Conservation (phyloP, 2,888 invertebrate species). For the Pristionchus fissidentatus region DNA sequence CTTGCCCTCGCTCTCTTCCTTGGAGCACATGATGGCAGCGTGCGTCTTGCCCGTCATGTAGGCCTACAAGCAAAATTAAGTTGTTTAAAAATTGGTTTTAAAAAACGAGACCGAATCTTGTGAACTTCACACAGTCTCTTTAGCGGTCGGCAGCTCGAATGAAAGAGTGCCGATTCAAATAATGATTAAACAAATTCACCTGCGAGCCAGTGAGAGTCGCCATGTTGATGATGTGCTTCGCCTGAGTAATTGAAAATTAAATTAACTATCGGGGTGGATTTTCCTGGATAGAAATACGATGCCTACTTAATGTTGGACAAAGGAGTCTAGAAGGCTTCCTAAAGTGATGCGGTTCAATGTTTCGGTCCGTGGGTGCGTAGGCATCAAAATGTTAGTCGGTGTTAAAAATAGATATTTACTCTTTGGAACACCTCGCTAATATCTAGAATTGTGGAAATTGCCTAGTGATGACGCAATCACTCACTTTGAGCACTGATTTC, state of each 20-base stretch:
- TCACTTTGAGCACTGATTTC: conserved; percentile 49
- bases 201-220: conserved; percentile 91
- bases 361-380: not conserved
- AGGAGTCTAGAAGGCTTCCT: too few species aligned
- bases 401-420: not conserved
- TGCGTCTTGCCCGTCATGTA: conserved; percentile 91
- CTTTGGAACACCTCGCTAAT: too few species aligned
- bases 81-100: too few species aligned
- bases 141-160: too few species aligned
- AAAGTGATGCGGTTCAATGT: not conserved
- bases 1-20: conserved; percentile 74
- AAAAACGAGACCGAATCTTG: too few species aligned
- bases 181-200: conserved; percentile 66
- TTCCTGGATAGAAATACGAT: too few species aligned
- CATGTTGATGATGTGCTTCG: conserved; percentile 84
- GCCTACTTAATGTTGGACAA: too few species aligned
- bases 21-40: conserved; percentile 86
- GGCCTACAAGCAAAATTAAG: conserved; percentile 76
- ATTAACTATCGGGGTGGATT: too few species aligned
- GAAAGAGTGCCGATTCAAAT: not conserved
- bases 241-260: conserved; percentile 47
- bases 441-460: too few species aligned
- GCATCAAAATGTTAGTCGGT: not conserved
- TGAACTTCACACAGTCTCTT: too few species aligned
- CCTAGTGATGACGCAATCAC: too few species aligned